Conservation (phyloP, 1,140 invertebrate species). For the Vollenhovia emeryi region DNA sequence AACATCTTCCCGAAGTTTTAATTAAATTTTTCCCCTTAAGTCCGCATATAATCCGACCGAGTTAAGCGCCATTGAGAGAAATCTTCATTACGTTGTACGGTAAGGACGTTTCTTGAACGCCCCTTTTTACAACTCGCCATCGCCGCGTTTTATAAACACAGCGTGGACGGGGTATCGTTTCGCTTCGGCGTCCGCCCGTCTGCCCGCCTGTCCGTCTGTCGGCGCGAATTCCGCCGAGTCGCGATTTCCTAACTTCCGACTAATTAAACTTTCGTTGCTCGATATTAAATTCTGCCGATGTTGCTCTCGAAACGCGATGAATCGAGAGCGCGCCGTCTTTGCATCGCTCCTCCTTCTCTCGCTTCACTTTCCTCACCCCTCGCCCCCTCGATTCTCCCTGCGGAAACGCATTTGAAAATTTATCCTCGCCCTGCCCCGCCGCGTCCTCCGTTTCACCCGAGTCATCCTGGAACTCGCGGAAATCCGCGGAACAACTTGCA, state of each 20-base stretch:
- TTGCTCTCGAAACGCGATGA: conserved; percentile 55
- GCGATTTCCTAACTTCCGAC: conserved; percentile 50
- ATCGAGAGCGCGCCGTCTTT: conserved; percentile 15
- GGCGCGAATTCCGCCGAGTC: conserved; percentile 38
- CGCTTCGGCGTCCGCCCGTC: conserved; percentile 6
- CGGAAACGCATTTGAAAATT: conserved; percentile 35
- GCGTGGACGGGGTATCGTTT: conserved; percentile 7
- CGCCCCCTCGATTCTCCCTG: neutral
- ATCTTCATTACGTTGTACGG: conserved; percentile 42
- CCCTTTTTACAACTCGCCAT: conserved; percentile 5
- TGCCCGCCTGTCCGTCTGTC: conserved; percentile 17
- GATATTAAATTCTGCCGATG: conserved; percentile 60
- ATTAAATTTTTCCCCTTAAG: conserved; percentile 53
- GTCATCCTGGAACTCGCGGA: conserved; percentile 52
- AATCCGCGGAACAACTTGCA: conserved; percentile 63
- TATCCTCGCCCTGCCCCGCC: conserved; percentile 10
- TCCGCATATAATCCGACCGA: conserved; percentile 29
- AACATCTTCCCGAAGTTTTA: conserved; percentile 50
- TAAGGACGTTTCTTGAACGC: conserved; percentile 17
- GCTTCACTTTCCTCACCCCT: neutral
- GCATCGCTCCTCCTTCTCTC: neutral
- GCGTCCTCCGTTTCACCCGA: conserved; percentile 27
- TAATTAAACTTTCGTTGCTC: conserved; percentile 59
- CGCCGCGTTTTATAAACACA: neutral
- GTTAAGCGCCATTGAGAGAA: conserved; percentile 50